These are phyloP conservation scores for Megatriorchis doriae DNA, from an alignment of 2,113 vertebrate genomes.

Conservation along the genomic window DNA sequence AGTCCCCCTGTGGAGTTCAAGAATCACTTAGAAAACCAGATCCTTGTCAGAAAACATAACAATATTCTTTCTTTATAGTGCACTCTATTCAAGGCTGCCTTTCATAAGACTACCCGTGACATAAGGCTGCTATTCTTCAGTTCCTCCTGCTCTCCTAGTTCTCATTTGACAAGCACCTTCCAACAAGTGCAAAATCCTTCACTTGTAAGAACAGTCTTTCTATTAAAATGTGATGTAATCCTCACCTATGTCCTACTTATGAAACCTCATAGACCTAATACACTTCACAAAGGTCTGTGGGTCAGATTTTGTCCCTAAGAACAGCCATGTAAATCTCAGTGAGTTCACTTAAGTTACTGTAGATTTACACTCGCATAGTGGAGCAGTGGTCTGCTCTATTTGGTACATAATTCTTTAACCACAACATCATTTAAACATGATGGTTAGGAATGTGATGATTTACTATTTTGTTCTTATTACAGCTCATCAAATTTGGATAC, in stretches of 20 bases:
- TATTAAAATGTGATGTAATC: constrained; percentile 24
- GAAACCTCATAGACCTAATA: background rate
- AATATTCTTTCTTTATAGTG: constrained; percentile 56
- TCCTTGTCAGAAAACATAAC: constrained; percentile 61
- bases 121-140: constrained; percentile 51
- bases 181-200: constrained; percentile 34
- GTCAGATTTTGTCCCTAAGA: background rate
- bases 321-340: background rate
- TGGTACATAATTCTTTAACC: background rate
- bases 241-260: background rate
- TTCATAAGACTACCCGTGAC: constrained; percentile 28
- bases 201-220: constrained; percentile 20
- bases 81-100: constrained; percentile 53
- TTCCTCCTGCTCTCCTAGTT: constrained; percentile 36
- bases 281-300: background rate
- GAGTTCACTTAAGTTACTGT: background rate
- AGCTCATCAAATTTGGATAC: background rate
- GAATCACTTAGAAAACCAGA: constrained; percentile 58
- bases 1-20: constrained; percentile 51
- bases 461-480: background rate
- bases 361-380: background rate
- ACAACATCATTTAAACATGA: background rate
- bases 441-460: background rate
- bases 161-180: constrained; percentile 44
- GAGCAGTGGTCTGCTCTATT: background rate